These are phyloP conservation scores for Aeoliscus strigatus DNA, from an alignment of 2,797 vertebrate genomes.

Conservation along the genomic window DNA sequence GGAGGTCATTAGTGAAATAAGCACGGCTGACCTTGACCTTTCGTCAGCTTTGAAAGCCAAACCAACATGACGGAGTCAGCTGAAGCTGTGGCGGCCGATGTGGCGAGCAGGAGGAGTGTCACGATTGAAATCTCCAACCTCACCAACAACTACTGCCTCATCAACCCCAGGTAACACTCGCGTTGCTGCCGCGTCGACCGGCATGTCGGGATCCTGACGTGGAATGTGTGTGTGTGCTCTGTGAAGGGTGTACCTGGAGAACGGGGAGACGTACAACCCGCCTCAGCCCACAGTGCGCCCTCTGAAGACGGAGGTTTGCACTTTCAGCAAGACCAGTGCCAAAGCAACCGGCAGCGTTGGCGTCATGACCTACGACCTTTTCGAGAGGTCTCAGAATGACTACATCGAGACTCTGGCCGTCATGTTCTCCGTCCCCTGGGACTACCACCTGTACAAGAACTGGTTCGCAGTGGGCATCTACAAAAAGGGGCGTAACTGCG, in stretches of 20 bases:
- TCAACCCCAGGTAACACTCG: constrained; percentile 65
- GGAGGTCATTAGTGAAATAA: constrained; percentile 10
- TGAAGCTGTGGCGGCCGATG: constrained; percentile 61
- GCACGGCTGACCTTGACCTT: neutral
- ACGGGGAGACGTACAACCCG: constrained; percentile 63
- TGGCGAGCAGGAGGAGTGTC: constrained; percentile 59
- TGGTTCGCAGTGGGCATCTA: constrained; percentile 67
- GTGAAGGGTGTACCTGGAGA: constrained; percentile 70
- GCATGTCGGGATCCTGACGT: neutral
- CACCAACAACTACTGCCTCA: constrained; percentile 66
- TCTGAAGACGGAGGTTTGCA: constrained; percentile 61
- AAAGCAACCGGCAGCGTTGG: constrained; percentile 57
- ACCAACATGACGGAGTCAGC: constrained; percentile 66
- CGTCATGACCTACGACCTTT: constrained; percentile 70
- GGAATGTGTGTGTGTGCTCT: constrained; percentile 3
- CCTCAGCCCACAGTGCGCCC: constrained; percentile 70
- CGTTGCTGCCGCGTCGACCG: accelerated
- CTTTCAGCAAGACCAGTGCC: constrained; percentile 60
- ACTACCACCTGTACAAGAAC: constrained; percentile 72
- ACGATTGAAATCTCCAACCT: constrained; percentile 68
- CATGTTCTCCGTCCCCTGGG: constrained; percentile 72
- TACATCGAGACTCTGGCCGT: constrained; percentile 59
- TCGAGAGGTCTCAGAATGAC: constrained; percentile 43
- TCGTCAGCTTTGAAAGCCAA: neutral
- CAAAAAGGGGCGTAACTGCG: constrained; percentile 48